A percentile compares a stretch with the other conserved stretches of the same genome.
Evolutionary conservation across 2,113 vertebrate genomes (phyloP).

Genomic region (Chaetops frenatus): DNA sequence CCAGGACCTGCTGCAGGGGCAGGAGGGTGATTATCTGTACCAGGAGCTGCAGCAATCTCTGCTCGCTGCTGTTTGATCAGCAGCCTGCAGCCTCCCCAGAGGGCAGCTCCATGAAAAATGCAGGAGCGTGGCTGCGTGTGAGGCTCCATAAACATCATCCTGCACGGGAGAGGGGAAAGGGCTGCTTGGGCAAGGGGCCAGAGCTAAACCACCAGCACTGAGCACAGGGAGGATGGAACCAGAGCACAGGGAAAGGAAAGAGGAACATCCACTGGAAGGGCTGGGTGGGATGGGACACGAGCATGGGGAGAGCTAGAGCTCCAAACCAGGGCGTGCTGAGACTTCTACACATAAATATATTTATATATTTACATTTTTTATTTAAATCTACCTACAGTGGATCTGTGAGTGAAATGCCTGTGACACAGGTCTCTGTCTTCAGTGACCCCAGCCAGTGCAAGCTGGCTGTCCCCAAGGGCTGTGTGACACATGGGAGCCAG

Average conservation of each 20-base stretch:
- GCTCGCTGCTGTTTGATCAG: not conserved
- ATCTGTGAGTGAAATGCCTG: not conserved
- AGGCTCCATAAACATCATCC: not conserved
- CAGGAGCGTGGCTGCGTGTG: not conserved
- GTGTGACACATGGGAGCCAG: not conserved
- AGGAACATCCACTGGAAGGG: not conserved
- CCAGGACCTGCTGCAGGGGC: not conserved
- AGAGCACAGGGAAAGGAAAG: not conserved
- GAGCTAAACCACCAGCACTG: not conserved
- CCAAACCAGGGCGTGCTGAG: not conserved
- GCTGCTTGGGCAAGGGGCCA: not conserved
- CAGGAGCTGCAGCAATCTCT: not conserved
- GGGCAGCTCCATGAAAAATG: slow-evolving; percentile 38
- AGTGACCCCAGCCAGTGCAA: not conserved
- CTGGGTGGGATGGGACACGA: not conserved
- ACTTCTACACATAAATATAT: rapidly evolving
- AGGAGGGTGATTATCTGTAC: not conserved
- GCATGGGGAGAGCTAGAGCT: not conserved
- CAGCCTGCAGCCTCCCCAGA: not conserved
- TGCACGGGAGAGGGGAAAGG: not conserved
- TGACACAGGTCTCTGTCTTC: not conserved
- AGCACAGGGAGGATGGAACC: not conserved
- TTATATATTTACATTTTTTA: too few species aligned
- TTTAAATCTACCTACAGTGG: rapidly evolving
- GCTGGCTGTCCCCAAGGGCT: not conserved